These are phyloP conservation scores for Neolamprologus caudopunctatus DNA, from an alignment of 2,113 vertebrate species.

Conservation along the genomic window DNA sequence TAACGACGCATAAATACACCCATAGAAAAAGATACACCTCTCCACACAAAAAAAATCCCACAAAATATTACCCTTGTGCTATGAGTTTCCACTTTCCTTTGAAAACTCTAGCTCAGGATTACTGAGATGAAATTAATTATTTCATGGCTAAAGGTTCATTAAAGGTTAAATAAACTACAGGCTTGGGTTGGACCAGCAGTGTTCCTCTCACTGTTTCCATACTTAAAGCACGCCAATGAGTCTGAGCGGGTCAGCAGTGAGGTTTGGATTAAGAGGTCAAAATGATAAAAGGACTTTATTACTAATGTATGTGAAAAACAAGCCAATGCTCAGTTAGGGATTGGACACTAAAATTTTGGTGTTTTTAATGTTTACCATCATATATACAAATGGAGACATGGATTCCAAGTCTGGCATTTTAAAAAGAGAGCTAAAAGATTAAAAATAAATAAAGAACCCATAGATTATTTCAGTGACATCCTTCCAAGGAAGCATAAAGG, in stretches of 20 bases:
- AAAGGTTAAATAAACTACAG: background rate
- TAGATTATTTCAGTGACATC: background rate
- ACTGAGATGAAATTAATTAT: background rate
- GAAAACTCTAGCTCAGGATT: background rate
- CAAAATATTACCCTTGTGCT: background rate
- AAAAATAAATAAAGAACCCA: background rate
- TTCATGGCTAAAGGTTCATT: background rate
- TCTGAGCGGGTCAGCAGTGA: background rate
- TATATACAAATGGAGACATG: background rate
- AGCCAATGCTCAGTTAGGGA: background rate
- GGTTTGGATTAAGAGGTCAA: background rate
- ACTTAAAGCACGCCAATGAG: background rate
- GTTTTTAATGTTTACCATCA: background rate
- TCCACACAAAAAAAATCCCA: background rate
- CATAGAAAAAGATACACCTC: conserved; percentile 21
- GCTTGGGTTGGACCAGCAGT: background rate
- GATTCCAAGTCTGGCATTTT: background rate
- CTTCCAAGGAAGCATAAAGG: background rate
- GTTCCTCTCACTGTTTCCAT: background rate
- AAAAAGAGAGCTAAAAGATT: background rate
- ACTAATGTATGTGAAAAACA: background rate
- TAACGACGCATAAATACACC: background rate
- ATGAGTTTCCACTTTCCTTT: background rate
- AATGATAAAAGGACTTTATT: background rate
- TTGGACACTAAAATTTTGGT: background rate